Percentiles rank a stretch among this genome's conserved stretches.
These are phyloP conservation scores for Macroglossus sobrinus DNA, from an alignment of 2,113 vertebrate species.

Conservation along the genomic window DNA sequence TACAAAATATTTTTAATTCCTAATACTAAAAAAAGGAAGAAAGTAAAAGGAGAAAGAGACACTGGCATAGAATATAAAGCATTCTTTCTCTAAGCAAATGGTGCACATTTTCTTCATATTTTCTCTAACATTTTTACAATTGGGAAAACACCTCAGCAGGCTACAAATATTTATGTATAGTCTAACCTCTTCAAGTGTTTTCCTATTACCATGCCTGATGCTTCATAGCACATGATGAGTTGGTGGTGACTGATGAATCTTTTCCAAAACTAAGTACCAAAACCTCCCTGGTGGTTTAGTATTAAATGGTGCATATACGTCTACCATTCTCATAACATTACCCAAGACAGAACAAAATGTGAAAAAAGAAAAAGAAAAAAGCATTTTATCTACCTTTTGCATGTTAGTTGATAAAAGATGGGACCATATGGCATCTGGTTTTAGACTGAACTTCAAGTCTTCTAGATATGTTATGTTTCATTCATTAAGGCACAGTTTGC, in stretches of 20 bases:
- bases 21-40: conserved; percentile 63
- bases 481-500: not conserved
- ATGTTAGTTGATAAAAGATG: not conserved
- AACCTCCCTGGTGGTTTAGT: not conserved
- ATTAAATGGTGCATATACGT: not conserved
- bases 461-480: not conserved
- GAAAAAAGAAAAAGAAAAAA: not conserved
- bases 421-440: not conserved
- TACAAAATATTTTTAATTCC: conserved; percentile 78
- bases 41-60: conserved; percentile 54
- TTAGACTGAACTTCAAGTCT: not conserved
- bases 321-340: not conserved
- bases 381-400: not conserved
- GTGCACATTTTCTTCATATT: conserved; percentile 66
- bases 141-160: conserved; percentile 56
- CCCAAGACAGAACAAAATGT: not conserved
- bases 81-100: conserved; percentile 67
- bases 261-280: conserved; percentile 18
- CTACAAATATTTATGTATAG: conserved; percentile 65
- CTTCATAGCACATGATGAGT: not conserved
- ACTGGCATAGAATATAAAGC: conserved; percentile 64
- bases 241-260: not conserved
- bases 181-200: conserved; percentile 44
- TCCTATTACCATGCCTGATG: not conserved
- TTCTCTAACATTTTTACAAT: conserved; percentile 71